phyloP scores from a whole-genome alignment of 2,888 invertebrate genomes.

The Cremastinae sp. region DNA sequence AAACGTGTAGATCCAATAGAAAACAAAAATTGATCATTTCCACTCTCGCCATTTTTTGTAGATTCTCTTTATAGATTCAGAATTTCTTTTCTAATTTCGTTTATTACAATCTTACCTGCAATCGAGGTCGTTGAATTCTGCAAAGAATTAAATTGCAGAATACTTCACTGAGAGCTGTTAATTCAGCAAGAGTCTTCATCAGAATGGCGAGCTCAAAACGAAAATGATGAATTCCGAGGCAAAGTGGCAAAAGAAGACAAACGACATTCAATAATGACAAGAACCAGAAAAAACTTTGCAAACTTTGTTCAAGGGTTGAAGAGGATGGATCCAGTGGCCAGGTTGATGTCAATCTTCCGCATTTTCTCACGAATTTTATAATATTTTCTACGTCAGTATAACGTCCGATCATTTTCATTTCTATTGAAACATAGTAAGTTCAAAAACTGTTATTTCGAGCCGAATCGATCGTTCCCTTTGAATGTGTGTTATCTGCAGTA shows the following conservation, averaged over 20 bases:
- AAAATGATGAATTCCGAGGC: slow-evolving; percentile 65
- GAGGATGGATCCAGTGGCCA: slow-evolving; percentile 65
- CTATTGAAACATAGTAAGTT: not conserved
- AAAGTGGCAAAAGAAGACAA: slow-evolving; percentile 64
- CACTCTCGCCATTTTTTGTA: too few relatives aligned
- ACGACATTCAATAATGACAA: slow-evolving; percentile 62
- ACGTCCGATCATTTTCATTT: slow-evolving; percentile 14
- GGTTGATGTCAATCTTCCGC: slow-evolving; percentile 65
- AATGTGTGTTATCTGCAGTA: too few relatives aligned
- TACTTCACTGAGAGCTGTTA: slow-evolving; percentile 67
- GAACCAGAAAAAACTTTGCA: slow-evolving; percentile 65
- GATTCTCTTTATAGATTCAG: too few relatives aligned
- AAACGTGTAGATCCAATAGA: too few relatives aligned
- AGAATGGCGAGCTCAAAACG: slow-evolving; percentile 59
- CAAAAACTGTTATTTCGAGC: not conserved
- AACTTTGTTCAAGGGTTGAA: slow-evolving; percentile 36
- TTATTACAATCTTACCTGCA: slow-evolving; percentile 68
- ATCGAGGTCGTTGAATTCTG: slow-evolving; percentile 60
- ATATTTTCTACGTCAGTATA: slow-evolving; percentile 27
- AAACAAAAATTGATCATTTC: too few relatives aligned
- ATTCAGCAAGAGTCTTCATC: slow-evolving; percentile 69
- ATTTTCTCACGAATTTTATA: slow-evolving; percentile 51
- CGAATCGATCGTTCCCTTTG: too few relatives aligned
- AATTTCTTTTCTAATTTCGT: too few relatives aligned
- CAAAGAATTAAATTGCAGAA: slow-evolving; percentile 69